A percentile compares a stretch with the other conserved stretches of the same genome.
phyloP scores from a whole-genome alignment of 1,140 invertebrate genomes.

The Bombus pyrosoma region DNA sequence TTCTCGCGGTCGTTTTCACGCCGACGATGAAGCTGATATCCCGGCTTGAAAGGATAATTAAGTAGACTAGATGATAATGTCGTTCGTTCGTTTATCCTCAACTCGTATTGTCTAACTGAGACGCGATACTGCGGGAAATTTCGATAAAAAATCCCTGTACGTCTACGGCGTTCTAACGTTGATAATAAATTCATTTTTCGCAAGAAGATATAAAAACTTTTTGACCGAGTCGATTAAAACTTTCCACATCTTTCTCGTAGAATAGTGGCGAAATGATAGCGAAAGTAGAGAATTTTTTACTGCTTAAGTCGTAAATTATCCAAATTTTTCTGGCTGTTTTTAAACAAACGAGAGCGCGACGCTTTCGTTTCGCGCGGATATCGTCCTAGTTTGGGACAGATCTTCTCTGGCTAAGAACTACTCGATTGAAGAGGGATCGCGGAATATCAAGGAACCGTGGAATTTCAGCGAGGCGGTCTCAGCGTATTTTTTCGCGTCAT shows the following conservation, averaged over 20 bases:
- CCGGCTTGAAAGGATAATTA: no score
- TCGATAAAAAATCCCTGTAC: not conserved
- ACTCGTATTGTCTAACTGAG: no score
- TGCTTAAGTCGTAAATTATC: not conserved
- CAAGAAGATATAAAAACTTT: no score
- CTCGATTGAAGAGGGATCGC: constrained; percentile 7
- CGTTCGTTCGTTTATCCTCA: not conserved
- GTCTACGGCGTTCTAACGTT: not conserved
- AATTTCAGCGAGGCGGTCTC: constrained; percentile 5
- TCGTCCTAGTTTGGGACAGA: not conserved
- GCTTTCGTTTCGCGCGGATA: not conserved
- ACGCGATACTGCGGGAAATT: not conserved
- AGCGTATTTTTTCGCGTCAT: constrained; percentile 29
- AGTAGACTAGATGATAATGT: no score
- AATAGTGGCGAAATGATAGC: not conserved
- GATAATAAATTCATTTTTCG: not conserved
- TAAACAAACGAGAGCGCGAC: not conserved
- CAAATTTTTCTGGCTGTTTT: not conserved
- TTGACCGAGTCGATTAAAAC: not conserved
- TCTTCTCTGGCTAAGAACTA: not conserved
- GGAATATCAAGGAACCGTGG: constrained; percentile 11
- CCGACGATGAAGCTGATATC: no score
- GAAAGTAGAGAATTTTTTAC: not conserved
- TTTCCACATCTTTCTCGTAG: not conserved
- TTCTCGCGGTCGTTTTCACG: no score